Base-by-base conservation (phyloP, 2,888 invertebrate genomes). In the Chloroclysta siterata region DNA sequence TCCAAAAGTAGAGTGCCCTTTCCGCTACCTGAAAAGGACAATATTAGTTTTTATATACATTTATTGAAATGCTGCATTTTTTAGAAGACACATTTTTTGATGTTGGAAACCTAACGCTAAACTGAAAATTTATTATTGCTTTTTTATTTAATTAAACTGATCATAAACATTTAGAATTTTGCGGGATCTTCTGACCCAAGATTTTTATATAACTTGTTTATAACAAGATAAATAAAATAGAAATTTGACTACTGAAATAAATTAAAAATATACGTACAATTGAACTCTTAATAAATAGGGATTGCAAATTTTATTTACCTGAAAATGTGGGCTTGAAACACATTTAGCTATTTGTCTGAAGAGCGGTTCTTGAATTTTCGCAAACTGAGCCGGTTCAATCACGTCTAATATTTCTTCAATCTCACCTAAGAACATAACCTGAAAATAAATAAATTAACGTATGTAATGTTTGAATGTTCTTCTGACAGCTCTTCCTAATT, bases 271-370 rank as follows among this genome's bases (percentile, higher is more conserved):
- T n/a, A n/a, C n/a, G n/a, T n/a, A n/a, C n/a, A n/a, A n/a, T n/a
- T n/a, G n/a, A n/a, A n/a, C n/a, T n/a, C n/a, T n/a, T n/a, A n/a
- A n/a, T n/a, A n/a, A 33, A 1, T 33, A 33, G 33, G 33, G 33
- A 4, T 39, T 11, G 11, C 11, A 11, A 11, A 11, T 8, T 39
- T 7, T 39, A 39, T 1, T 76, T 93, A 98, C 98, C 96, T 99
- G 99, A 95, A 99, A 99, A 93, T 99, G 99, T 84, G 99, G 99
- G 95, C 99, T 99, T 88, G 99, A 99, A 68, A 99, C 99, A 93
- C 99, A 99, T 94, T 97, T 98, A 81, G 99, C 97, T 89, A 99
- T 97, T 95, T 99, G 99, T 89, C 97, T 97, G 94, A 99, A 99
- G 75, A 99, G 94, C 70, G 99, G 98, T 87, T 97, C 98, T 94